Conservation (phyloP, 2,888 invertebrate genomes). For the Epistrophella euchroma region DNA sequence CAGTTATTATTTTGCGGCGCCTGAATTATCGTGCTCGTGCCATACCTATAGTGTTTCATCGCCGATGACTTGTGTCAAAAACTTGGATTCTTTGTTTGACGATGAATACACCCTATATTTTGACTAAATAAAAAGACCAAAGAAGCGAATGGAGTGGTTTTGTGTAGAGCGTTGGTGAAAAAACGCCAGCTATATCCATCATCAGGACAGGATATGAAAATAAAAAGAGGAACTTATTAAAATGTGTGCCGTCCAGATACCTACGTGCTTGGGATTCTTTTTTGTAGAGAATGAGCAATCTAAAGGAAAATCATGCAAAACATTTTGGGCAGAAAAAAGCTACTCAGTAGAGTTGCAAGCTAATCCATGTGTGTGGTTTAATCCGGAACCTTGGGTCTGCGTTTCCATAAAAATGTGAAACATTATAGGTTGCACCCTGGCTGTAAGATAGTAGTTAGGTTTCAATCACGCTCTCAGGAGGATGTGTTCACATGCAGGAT, state of each 20-base stretch:
- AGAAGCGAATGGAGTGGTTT: not conserved
- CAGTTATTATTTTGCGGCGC: too few relatives aligned
- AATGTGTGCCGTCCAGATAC: constrained; percentile 32
- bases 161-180: constrained; percentile 19
- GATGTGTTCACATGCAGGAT: constrained; percentile 32
- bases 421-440: constrained; percentile 20
- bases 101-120: not conserved
- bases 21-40: too few relatives aligned
- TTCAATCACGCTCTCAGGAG: constrained; percentile 51
- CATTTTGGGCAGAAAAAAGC: constrained; percentile 58
- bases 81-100: too few relatives aligned
- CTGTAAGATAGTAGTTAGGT: not conserved
- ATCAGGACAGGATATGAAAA: constrained; percentile 48
- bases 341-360: constrained; percentile 12
- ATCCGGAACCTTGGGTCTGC: constrained; percentile 30
- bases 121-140: not conserved
- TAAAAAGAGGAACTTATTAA: constrained; percentile 53
- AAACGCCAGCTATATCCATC: constrained; percentile 12
- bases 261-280: constrained; percentile 50
- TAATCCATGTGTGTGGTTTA: constrained; percentile 48
- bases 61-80: too few relatives aligned
- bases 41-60: too few relatives aligned
- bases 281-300: constrained; percentile 56
- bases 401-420: constrained; percentile 49
- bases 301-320: constrained; percentile 58